Evolutionary conservation across 2,888 invertebrate genomes (phyloP).

Genomic region (Xestoiulus laeticollis): DNA sequence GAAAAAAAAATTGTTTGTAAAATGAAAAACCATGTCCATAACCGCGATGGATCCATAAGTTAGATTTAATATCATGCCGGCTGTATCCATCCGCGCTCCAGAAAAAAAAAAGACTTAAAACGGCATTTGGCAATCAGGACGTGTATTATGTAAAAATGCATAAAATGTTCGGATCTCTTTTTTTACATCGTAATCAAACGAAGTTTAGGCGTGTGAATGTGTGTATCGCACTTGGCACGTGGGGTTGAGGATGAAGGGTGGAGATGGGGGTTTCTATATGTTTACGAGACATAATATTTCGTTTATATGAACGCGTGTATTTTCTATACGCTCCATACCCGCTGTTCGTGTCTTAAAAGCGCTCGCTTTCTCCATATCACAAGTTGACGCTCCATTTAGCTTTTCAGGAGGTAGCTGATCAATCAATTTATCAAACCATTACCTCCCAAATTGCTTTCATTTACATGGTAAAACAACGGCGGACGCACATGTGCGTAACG

Average conservation of each 20-base stretch:
- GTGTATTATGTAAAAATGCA: neutral
- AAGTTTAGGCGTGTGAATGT: neutral
- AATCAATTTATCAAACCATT: slow-evolving; percentile 53
- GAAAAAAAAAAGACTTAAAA: neutral
- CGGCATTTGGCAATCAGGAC: neutral
- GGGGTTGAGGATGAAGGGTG: neutral
- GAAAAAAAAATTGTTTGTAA: too few relatives aligned
- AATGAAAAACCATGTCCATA: too few relatives aligned
- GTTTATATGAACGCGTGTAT: neutral
- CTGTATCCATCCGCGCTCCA: neutral
- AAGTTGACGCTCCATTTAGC: slow-evolving; percentile 50
- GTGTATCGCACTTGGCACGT: neutral
- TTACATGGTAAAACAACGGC: slow-evolving; percentile 38
- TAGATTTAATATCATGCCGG: neutral
- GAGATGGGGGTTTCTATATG: neutral
- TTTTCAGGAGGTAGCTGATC: slow-evolving; percentile 52
- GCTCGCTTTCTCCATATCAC: slow-evolving; percentile 15
- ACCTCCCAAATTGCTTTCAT: slow-evolving; percentile 54
- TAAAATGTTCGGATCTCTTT: neutral
- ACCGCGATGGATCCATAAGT: neutral
- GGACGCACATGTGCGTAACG: slow-evolving; percentile 40
- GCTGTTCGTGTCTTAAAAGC: neutral
- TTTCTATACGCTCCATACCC: neutral
- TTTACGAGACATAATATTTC: neutral
- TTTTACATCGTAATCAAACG: neutral